Evolutionary conservation across 2,113 vertebrate species (phyloP).

Genomic region (Anhinga rufa): DNA sequence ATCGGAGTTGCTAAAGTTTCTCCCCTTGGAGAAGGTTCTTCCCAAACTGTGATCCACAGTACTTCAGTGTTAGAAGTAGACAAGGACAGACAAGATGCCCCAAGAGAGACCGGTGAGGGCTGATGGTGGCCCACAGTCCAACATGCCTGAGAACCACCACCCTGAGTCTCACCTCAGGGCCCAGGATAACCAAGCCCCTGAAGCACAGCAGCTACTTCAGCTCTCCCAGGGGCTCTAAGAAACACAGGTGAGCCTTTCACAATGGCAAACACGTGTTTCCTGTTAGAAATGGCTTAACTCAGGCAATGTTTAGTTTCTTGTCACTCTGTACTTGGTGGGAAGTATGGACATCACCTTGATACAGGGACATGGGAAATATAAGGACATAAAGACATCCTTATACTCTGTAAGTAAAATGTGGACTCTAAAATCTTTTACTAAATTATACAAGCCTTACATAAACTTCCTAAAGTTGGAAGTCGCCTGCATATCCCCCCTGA

Average conservation of each 20-base stretch:
- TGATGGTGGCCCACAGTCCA: neutral
- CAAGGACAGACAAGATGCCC: neutral
- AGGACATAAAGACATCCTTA: neutral
- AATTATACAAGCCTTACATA: neutral
- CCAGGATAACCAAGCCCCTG: neutral
- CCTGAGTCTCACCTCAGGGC: neutral
- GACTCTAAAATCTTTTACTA: neutral
- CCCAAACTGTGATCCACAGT: neutral
- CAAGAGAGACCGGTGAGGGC: neutral
- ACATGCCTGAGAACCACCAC: neutral
- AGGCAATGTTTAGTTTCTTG: neutral
- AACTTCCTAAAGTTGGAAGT: neutral
- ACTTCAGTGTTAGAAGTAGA: neutral
- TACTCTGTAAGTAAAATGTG: neutral
- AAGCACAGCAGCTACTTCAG: neutral
- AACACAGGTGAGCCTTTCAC: neutral
- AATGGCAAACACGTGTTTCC: neutral
- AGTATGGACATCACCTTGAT: neutral
- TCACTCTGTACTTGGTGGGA: neutral
- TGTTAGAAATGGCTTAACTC: neutral
- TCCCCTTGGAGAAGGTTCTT: neutral
- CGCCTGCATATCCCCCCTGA: neutral
- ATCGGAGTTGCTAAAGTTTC: neutral
- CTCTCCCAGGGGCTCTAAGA: neutral
- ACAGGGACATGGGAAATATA: neutral